Evolutionary conservation across 1,140 invertebrate species (phyloP).

Genomic region (Bactericera cockerelli): DNA sequence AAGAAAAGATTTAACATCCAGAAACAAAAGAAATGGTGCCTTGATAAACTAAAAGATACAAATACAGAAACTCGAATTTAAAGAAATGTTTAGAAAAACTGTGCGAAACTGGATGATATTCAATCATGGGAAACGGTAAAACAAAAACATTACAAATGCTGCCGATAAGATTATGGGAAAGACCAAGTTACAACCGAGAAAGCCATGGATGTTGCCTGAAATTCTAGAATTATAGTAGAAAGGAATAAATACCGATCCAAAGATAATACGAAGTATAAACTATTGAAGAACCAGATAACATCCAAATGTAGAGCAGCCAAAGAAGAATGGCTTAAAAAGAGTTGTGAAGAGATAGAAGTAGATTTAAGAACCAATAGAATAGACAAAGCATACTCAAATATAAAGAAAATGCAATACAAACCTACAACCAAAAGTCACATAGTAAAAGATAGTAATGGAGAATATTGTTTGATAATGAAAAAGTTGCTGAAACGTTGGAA

Average conservation of each 20-base stretch:
- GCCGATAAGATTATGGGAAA: conserved; percentile 5
- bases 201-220: conserved; percentile 11
- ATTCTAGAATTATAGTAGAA: conserved; percentile 9
- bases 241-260: conserved; percentile 5
- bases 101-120: not conserved
- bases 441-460: conserved; percentile 8
- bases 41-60: conserved; percentile 15
- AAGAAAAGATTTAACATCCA: conserved; percentile 7
- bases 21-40: conserved; percentile 9
- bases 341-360: conserved; percentile 10
- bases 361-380: conserved; percentile 9
- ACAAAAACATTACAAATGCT: not conserved
- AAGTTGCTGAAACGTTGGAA: conserved; percentile 8
- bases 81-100: not conserved
- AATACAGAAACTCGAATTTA: not conserved
- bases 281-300: conserved; percentile 10
- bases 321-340: conserved; percentile 12
- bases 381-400: conserved; percentile 9
- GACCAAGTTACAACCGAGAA: conserved; percentile 8
- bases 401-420: conserved; percentile 8
- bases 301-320: conserved; percentile 2
- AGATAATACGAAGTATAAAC: conserved; percentile 2
- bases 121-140: not conserved
- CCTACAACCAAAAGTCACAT: conserved; percentile 10
- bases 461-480: conserved; percentile 6